Evolutionary conservation across 2,797 vertebrate genomes (phyloP).

Genomic region (Catostomus latipinnis): DNA sequence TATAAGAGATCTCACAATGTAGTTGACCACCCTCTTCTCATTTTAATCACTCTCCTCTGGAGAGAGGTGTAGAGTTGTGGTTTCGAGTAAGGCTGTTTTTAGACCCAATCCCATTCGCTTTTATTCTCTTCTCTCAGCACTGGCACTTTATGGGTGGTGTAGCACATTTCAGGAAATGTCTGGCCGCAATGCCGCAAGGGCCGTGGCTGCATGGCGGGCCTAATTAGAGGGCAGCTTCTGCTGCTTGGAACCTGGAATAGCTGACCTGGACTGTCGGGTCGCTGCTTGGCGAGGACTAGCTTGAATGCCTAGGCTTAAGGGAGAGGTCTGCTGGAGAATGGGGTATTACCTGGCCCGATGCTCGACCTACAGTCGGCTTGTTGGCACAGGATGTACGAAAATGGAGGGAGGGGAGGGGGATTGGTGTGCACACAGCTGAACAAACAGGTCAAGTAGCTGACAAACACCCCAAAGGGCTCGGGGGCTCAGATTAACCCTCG

Average conservation of each 20-base stretch:
- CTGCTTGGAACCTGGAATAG: constrained; percentile 73
- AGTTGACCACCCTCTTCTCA: constrained; percentile 49
- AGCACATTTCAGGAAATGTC: constrained; percentile 76
- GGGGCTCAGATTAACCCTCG: constrained; percentile 61
- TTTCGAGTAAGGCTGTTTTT: constrained; percentile 34
- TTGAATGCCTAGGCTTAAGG: constrained; percentile 20
- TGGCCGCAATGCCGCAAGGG: constrained; percentile 69
- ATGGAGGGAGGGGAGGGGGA: constrained; percentile 34
- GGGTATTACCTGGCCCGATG: constrained; percentile 31
- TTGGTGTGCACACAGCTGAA: constrained; percentile 69
- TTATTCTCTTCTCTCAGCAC: constrained; percentile 56
- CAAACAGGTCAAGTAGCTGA: constrained; percentile 77
- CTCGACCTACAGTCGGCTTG: constrained; percentile 10
- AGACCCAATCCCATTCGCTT: constrained; percentile 52
- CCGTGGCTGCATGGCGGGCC: constrained; percentile 66
- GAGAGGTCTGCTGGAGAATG: constrained; percentile 5
- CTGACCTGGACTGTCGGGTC: constrained; percentile 68
- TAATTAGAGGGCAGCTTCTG: constrained; percentile 79
- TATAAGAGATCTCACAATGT: background rate
- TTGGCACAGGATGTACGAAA: constrained; percentile 20
- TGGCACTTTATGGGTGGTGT: constrained; percentile 71
- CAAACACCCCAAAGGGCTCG: constrained; percentile 64
- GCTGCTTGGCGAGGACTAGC: constrained; percentile 48
- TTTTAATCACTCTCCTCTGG: constrained; percentile 5
- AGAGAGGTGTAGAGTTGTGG: constrained; percentile 26